phyloP scores from a whole-genome alignment of 2,113 vertebrate genomes.

The Haplotaxodon microlepis region DNA sequence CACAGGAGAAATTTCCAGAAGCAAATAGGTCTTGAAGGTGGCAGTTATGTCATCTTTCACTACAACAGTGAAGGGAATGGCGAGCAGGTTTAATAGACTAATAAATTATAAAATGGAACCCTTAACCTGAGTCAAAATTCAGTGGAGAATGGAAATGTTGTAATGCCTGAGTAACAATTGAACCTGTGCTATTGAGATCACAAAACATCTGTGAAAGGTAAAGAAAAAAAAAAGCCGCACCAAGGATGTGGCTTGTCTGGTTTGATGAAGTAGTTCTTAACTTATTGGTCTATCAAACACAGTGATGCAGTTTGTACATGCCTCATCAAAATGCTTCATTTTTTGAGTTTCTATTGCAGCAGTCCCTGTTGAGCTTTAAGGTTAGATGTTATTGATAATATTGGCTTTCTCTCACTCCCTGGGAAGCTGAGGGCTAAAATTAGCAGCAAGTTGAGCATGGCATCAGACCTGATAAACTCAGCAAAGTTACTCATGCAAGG shows the following conservation, averaged over 20 bases:
- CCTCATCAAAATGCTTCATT: not conserved
- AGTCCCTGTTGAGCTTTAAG: not conserved
- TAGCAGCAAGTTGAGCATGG: constrained; percentile 24
- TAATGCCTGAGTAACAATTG: constrained; percentile 1
- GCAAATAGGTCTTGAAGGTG: constrained; percentile 52
- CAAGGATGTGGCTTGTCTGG: not conserved
- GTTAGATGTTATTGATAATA: constrained; percentile 43
- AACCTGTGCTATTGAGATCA: not conserved
- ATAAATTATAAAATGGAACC: constrained; percentile 33
- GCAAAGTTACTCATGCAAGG: constrained; percentile 22
- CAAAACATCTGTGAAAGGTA: not conserved
- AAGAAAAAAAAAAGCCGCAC: not conserved
- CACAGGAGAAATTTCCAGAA: constrained; percentile 41
- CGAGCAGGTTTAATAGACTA: constrained; percentile 24
- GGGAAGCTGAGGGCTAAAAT: constrained; percentile 13
- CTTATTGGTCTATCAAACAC: not conserved
- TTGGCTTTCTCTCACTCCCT: constrained; percentile 35
- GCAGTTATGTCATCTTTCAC: constrained; percentile 51
- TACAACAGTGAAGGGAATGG: constrained; percentile 23
- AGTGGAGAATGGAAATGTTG: constrained; percentile 9
- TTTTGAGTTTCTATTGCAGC: not conserved
- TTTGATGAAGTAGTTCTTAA: not conserved
- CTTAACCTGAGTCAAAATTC: constrained; percentile 19
- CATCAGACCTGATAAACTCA: constrained; percentile 27
- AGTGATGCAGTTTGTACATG: not conserved